Evolutionary conservation across 37 sponge, comb jelly and placozoan genomes (phyloP).

Genomic region (Cladorhizidae sp.): DNA sequence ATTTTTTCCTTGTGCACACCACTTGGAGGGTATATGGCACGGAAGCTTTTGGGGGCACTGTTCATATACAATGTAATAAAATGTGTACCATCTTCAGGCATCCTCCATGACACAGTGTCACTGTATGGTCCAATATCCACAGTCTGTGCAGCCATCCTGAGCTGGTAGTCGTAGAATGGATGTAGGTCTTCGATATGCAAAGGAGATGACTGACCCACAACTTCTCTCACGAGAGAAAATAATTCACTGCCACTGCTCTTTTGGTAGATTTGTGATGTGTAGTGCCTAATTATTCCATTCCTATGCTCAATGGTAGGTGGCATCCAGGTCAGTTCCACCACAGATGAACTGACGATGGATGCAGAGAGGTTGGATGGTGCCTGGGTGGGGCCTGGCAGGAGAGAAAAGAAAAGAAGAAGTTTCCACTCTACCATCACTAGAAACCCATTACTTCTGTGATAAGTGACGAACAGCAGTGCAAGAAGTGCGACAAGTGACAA

Average conservation of each 20-base stretch:
- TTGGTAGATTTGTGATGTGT: not conserved
- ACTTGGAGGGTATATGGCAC: too few relatives aligned
- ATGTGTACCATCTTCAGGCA: not conserved
- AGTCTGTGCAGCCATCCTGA: conserved; percentile 6
- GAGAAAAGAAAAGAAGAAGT: not conserved
- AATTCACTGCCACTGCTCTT: not conserved
- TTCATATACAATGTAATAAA: too few relatives aligned
- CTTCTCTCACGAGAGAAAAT: not conserved
- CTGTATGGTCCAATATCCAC: conserved; percentile 2
- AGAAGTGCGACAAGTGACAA: too few relatives aligned
- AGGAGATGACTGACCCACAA: not conserved
- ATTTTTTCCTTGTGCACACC: too few relatives aligned
- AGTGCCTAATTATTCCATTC: conserved; percentile 34
- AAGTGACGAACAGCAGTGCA: too few relatives aligned
- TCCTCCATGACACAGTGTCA: not conserved
- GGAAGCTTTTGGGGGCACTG: too few relatives aligned
- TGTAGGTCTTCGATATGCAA: not conserved
- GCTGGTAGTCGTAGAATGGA: not conserved
- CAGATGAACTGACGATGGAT: not conserved
- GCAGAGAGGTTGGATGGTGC: not conserved
- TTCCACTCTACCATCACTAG: too few relatives aligned
- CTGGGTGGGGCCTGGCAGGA: not conserved
- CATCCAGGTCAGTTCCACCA: conserved; percentile 19
- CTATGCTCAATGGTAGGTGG: conserved; percentile 8
- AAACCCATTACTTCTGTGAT: too few relatives aligned